Base-by-base conservation (phyloP, 1,140 invertebrate species). In the Ceratosolen fusciceps region DNA sequence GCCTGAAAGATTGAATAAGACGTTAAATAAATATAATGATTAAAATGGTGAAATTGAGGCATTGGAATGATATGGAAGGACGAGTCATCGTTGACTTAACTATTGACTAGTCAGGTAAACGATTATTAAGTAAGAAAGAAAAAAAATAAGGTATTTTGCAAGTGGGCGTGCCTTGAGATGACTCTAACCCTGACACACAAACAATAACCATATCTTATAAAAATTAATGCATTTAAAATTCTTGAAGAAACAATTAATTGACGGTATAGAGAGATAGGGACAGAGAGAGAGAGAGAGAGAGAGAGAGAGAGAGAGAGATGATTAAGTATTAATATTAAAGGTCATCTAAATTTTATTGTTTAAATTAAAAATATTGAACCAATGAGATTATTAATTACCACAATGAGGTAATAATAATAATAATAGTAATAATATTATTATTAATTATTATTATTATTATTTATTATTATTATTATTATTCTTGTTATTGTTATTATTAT, bases 161-260 rank as follows among this genome's bases (percentile, higher is more conserved):
- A 80, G 82, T 80, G 86, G 85, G 86, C 83, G 85, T 88, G 86
- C 86, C 87, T 88, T 87, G 85, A 86, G 82, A 86, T 86, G 86
- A 84, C 86, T 87, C 87, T 83, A 81, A 85, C 83, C 83, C 84
- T 83, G 82, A 86, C 79, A 86, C 79, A 84, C 83, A 88, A 88
- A 88, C 83, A 86, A 87, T 87, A 86, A 87, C 85, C 86, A 87
- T 88, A 87, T 87, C 86, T 83, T 79, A 81, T 80, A 78, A 85
- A 83, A 79, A 80, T 83, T 81, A 80, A 73, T 70, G 54, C 54
- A 74, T 37, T 70, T 74, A 74, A 47, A 54, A 74, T 80, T 75
- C 49, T 75, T 75, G 68, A 26, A 74, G 8, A 67, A 65, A 47
- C 34, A 52, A 67, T n/a, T 67, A 67, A 68, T 73, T 37, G 31